Conservation (phyloP, 2,888 invertebrate genomes). For the Pimpla rufipes region DNA sequence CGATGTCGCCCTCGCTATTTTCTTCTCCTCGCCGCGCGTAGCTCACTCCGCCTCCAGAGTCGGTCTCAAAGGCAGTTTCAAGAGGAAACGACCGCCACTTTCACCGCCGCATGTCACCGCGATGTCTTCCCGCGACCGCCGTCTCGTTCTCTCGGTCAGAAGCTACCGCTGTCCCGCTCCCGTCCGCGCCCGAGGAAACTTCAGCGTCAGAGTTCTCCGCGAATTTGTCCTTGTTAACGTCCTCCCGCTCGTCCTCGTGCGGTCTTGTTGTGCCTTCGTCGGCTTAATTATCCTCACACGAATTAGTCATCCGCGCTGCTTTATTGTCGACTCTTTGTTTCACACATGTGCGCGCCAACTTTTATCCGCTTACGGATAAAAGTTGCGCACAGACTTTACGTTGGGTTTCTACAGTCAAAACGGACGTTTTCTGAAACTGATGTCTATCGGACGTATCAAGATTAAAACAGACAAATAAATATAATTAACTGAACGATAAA, state of each 20-base stretch:
- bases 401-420: too few species aligned
- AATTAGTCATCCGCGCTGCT: too few species aligned
- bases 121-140: conserved; percentile 2
- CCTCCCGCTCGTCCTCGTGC: too few species aligned
- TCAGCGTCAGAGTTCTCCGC: conserved; percentile 34
- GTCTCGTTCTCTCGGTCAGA: conserved; percentile 22
- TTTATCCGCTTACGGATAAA: too few species aligned
- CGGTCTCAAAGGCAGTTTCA: conserved; percentile 33
- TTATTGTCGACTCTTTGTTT: too few species aligned
- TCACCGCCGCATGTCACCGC: conserved; percentile 32
- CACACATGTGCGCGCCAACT: too few species aligned
- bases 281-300: background rate
- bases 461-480: too few species aligned
- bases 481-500: too few species aligned
- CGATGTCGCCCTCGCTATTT: background rate
- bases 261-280: background rate
- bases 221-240: conserved; percentile 39
- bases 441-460: too few species aligned
- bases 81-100: conserved; percentile 28
- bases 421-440: too few species aligned
- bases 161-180: conserved; percentile 26
- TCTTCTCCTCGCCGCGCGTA: background rate
- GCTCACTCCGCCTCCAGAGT: background rate
- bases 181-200: conserved; percentile 30
- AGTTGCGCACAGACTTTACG: too few species aligned